Evolutionary conservation across 2,888 invertebrate species (phyloP), one percentile per base, ranked within the genome.

Genomic region (Noctua janthe): DNA sequence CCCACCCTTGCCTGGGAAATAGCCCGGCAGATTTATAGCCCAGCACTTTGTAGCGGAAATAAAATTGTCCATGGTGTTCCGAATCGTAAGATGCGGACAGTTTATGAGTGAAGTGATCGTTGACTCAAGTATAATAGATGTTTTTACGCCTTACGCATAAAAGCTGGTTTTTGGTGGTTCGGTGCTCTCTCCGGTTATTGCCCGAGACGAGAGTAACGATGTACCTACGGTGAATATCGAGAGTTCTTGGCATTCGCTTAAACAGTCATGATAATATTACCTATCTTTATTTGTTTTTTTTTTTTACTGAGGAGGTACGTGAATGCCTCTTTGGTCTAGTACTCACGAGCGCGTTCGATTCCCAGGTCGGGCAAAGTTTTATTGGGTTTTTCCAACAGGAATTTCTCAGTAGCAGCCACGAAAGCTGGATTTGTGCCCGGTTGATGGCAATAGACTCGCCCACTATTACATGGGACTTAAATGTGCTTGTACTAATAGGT

Each of bases 41-140:
- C 73, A 75, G 78, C 82, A 79, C 83, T 88, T 88, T 88, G 78
- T 79, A 88, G 79, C 88, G 88, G 79, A 85, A 88, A 89, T 89
- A 89, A 88, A 87, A 88, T 78, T 70, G 76, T 78, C 86, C 77
- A 78, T 78, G 82, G 77, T 77, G 78, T 75, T 71, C 74, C 71
- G 51, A 59, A 77, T 82, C 88, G 87, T 71, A 72, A 83, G 79
- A 87, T 76, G 81, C 71, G 64, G 43, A 62, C 69, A 74, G 77
- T 87, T 89, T 79, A 79, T 72, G 78, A 74, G 56, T 47, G 56
- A 73, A 81, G 67, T 70, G 75, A 81, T 87, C 85, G 67, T 71
- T 64, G 73, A 49, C 70, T 85, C 54, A 62, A 74, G 64, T 82
- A 71, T 71, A 73, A 71, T 85, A 83, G 35, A 59, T 82, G 71